Percentiles rank a stretch among this genome's conserved stretches.
These are phyloP conservation scores for Entomobrya proxima DNA, from an alignment of 2,888 invertebrate genomes.

Conservation along the genomic window DNA sequence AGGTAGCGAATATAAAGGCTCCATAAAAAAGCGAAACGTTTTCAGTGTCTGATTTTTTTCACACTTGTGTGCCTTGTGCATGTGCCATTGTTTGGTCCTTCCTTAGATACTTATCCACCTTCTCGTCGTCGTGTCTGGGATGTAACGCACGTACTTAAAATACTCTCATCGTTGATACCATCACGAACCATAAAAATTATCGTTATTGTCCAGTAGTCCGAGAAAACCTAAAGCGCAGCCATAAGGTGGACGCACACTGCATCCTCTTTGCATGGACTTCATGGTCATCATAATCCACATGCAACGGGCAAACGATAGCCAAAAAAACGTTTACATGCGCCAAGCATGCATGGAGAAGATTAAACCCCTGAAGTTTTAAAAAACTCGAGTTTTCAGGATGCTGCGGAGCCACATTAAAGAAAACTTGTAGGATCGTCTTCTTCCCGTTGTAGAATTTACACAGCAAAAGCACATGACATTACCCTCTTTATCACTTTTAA, in stretches of 20 bases:
- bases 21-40: constrained; percentile 6
- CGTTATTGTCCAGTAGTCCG: constrained; percentile 17
- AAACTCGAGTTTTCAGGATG: background rate
- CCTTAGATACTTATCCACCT: background rate
- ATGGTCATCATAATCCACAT: background rate
- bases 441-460: background rate
- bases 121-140: background rate
- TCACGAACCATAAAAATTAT: constrained; percentile 17
- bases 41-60: constrained; percentile 3
- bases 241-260: background rate
- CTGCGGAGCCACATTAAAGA: background rate
- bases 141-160: background rate
- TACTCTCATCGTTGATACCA: background rate
- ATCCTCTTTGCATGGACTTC: background rate
- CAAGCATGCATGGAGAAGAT: constrained; percentile 24
- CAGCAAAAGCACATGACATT: background rate
- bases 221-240: too few relatives aligned
- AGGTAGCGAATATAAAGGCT: constrained; percentile 4
- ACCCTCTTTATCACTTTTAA: background rate
- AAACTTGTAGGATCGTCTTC: background rate
- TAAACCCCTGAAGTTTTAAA: background rate
- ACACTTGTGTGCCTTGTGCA: constrained; percentile 42
- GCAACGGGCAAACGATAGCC: background rate
- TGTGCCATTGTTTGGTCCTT: constrained; percentile 10
- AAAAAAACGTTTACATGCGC: constrained; percentile 19